Evolutionary conservation across 92 coral and sea anemone species (phyloP).

Genomic region (Umimayanthus kanabou): DNA sequence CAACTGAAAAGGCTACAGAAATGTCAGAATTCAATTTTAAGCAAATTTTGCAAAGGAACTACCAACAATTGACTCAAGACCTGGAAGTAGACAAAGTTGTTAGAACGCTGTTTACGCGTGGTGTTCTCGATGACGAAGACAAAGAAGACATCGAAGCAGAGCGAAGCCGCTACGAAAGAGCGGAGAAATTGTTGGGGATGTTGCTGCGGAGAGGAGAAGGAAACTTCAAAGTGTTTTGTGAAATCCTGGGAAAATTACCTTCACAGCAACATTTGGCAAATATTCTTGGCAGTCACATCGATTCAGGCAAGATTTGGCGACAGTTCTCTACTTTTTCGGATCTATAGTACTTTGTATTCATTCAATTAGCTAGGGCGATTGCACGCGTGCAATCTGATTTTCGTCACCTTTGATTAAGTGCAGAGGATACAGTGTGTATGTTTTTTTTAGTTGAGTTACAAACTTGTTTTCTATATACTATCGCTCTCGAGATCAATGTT

Average conservation of each 20-base stretch:
- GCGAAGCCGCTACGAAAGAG: neutral
- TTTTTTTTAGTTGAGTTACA: no score
- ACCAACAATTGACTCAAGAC: neutral
- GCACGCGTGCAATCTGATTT: no score
- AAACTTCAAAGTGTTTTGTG: neutral
- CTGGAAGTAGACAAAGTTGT: constrained; percentile 26
- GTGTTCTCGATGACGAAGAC: constrained; percentile 21
- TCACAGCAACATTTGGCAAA: constrained; percentile 23
- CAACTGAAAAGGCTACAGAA: neutral
- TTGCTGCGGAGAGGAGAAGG: constrained; percentile 18
- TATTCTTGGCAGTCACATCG: neutral
- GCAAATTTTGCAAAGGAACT: neutral
- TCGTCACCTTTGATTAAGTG: no score
- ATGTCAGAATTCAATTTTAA: neutral
- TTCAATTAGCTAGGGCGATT: no score
- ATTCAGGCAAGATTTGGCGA: neutral
- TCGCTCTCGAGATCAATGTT: no score
- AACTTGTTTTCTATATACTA: no score
- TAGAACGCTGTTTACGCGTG: neutral
- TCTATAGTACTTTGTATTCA: no score
- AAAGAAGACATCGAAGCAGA: neutral
- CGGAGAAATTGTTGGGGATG: neutral
- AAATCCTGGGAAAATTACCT: neutral
- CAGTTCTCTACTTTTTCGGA: no score
- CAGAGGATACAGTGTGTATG: no score